These are phyloP conservation scores for Ramazzottius varieornatus DNA, from an alignment of 2,888 invertebrate genomes.

Conservation along the genomic window DNA sequence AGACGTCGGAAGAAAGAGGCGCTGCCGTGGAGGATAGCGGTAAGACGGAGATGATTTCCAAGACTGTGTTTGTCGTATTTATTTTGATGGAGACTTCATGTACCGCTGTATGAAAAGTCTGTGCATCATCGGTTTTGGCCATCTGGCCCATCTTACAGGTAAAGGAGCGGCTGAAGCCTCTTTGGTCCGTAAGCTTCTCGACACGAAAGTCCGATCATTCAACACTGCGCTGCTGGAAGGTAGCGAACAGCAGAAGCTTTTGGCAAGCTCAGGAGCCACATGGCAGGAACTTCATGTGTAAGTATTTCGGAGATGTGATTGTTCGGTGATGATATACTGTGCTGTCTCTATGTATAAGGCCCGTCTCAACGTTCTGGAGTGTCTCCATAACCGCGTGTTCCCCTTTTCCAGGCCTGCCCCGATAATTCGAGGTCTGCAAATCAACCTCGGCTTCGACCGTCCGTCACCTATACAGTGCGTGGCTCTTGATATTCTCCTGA, in stretches of 20 bases:
- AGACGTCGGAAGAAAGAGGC: no score
- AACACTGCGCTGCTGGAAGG: neutral
- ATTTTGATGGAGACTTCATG: neutral
- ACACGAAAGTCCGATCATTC: neutral
- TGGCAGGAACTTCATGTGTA: constrained; percentile 2
- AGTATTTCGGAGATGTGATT: neutral
- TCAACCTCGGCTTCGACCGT: neutral
- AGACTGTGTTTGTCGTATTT: neutral
- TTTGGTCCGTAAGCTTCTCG: neutral
- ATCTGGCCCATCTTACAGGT: neutral
- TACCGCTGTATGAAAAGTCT: no score
- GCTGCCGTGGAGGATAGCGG: no score
- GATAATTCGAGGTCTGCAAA: neutral
- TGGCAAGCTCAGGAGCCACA: neutral
- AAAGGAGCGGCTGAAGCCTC: neutral
- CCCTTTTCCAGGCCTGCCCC: neutral
- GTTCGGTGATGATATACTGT: neutral
- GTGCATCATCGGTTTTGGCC: no score
- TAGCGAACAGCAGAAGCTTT: neutral
- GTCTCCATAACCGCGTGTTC: neutral
- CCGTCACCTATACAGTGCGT: neutral
- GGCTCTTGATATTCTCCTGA: neutral
- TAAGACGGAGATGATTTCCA: neutral
- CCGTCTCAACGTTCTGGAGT: no score
- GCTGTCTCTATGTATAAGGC: no score